Evolutionary conservation across 2,113 vertebrate genomes (phyloP).

Genomic region (Cyphomyrus plagiostoma): DNA sequence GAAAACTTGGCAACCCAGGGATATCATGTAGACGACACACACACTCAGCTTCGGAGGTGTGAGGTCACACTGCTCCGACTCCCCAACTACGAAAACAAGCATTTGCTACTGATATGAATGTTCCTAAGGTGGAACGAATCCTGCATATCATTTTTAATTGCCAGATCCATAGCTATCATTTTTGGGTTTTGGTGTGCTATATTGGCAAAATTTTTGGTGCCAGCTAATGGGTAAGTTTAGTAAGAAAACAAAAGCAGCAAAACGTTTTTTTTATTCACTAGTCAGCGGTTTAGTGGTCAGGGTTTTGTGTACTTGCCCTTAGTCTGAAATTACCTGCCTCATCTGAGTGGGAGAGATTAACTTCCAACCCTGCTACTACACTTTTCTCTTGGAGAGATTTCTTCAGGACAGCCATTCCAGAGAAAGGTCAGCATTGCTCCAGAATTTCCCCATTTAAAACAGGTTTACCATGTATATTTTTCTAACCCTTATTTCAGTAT

Average conservation of each 20-base stretch:
- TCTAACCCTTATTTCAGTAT: not conserved
- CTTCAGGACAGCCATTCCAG: not conserved
- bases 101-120: not conserved
- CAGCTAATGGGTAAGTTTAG: not conserved
- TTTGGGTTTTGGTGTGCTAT: not conserved
- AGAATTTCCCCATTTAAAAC: not conserved
- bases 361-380: not conserved
- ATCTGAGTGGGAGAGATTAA: not conserved
- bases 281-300: not conserved
- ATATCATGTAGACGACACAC: not conserved
- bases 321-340: not conserved
- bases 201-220: not conserved
- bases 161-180: not conserved
- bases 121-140: not conserved
- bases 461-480: not conserved
- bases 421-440: not conserved
- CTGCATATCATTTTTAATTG: not conserved
- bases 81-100: not conserved
- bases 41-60: not conserved
- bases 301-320: not conserved
- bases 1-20: not conserved
- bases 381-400: not conserved
- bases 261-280: not conserved
- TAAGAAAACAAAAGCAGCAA: not conserved
- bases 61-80: not conserved